Evolutionary conservation across 1,140 invertebrate species (phyloP), one percentile per base, ranked within the genome.

Genomic region (Bombus difficillimus): DNA sequence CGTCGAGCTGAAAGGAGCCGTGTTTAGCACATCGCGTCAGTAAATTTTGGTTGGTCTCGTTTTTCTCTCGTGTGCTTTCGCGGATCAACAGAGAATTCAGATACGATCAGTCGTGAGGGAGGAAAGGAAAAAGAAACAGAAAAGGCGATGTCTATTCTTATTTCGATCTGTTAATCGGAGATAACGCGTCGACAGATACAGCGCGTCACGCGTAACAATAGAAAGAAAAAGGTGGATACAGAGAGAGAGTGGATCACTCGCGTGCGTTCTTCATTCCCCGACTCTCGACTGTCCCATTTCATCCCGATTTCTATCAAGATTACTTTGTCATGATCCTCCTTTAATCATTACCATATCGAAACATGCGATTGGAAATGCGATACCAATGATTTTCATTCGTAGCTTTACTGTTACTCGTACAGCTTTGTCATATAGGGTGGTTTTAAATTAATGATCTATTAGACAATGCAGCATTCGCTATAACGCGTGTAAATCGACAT

Each of bases 41-140:
- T 81, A 62, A 62, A 81, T 62, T 81, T 53, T 73, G 37, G 39
- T 57, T 37, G 37, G 37, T 59, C 68, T 53, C 28, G 62, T 81
- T 72, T 81, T 47, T 53, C 25, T 25, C n/a, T 10, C 1, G 15
- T 13, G 28, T 37, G 4, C 13, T 41, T 34, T n/a, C 28, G 13
- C 39, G 37, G 68, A 68, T 81, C 68, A 81, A 59, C 4, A 22
- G 18, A 34, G 37, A 32, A 25, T 59, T 37, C 5, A 81, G 68
- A 73, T 73, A 43, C 47, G 37, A 72, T 81, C 37, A n/a, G 6
- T n/a, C 12, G 1, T 18, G 0, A 10, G 3, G 12, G 28, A 37
- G 4, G 59, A 43, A 77, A 41, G 28, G n/a, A 77, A 39, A 25
- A n/a, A 39, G 69, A n/a, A 62, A n/a, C 6, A 47, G 59, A n/a